Evolutionary conservation across 2,888 invertebrate species (phyloP).

Genomic region (Xylophagus ater): DNA sequence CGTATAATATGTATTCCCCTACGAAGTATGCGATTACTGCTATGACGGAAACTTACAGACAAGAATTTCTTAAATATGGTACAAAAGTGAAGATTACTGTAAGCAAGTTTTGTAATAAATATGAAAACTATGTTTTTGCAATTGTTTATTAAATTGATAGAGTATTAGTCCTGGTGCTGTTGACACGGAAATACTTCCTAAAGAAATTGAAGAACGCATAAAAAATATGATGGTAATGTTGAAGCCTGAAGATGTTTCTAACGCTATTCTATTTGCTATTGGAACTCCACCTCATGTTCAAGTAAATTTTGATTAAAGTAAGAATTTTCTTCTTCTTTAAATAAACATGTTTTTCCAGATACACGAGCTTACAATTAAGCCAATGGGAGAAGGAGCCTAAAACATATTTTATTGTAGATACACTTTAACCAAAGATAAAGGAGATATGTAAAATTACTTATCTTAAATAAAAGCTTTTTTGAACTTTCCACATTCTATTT

Average conservation of each 20-base stretch:
- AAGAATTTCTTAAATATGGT: conserved; percentile 17
- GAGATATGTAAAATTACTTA: too few relatives aligned
- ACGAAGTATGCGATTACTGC: conserved; percentile 27
- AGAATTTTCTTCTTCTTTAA: too few relatives aligned
- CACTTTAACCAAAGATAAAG: too few relatives aligned
- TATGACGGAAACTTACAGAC: conserved; percentile 16
- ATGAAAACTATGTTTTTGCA: too few relatives aligned
- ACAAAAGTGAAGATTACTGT: conserved; percentile 20
- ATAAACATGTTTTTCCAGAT: too few relatives aligned
- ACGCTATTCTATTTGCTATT: conserved; percentile 25
- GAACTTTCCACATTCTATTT: too few relatives aligned
- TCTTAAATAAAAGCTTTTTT: too few relatives aligned
- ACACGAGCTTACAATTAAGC: conserved; percentile 28
- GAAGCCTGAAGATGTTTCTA: conserved; percentile 22
- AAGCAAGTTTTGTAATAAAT: conserved; percentile 11
- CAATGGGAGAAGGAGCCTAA: conserved; percentile 26
- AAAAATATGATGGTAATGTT: conserved; percentile 1
- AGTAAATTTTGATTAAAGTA: too few relatives aligned
- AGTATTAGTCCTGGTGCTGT: conserved; percentile 38
- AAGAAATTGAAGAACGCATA: conserved; percentile 19
- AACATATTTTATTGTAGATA: too few relatives aligned
- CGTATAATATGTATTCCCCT: conserved; percentile 31
- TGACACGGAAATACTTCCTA: conserved; percentile 28
- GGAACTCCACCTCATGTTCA: conserved; percentile 27
- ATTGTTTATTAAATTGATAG: too few relatives aligned